Conservation (phyloP, 2,797 vertebrate genomes). For the Gymnopithys bicolor region DNA sequence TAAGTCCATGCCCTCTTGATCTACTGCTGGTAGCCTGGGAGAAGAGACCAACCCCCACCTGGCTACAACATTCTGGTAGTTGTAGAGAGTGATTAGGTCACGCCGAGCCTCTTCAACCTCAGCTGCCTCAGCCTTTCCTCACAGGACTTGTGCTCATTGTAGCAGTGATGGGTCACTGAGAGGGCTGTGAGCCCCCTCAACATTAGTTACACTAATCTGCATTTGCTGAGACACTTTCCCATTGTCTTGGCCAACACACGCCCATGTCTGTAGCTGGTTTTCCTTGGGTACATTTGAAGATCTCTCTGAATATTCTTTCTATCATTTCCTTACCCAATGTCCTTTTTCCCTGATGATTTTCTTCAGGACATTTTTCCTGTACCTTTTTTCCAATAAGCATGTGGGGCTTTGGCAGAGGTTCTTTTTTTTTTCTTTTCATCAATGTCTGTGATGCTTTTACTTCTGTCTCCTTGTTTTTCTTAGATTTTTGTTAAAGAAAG, state of each 20-base stretch:
- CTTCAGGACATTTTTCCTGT: not conserved
- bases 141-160: not conserved
- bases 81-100: too few species aligned
- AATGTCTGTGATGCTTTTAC: not conserved
- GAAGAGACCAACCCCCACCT: too few species aligned
- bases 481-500: not conserved
- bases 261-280: not conserved
- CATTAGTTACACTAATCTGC: accelerated
- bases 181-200: not conserved
- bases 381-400: not conserved
- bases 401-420: accelerated
- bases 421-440: not conserved
- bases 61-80: too few species aligned
- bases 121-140: too few species aligned
- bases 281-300: not conserved
- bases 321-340: not conserved
- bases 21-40: too few species aligned
- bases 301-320: not conserved
- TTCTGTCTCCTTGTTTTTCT: not conserved
- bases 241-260: not conserved
- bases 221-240: not conserved
- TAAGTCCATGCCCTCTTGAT: too few species aligned
- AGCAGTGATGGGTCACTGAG: not conserved
- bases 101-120: too few species aligned
- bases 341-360: not conserved